phyloP scores from a whole-genome alignment of 2,888 invertebrate species.

The Drosophila ochracea region DNA sequence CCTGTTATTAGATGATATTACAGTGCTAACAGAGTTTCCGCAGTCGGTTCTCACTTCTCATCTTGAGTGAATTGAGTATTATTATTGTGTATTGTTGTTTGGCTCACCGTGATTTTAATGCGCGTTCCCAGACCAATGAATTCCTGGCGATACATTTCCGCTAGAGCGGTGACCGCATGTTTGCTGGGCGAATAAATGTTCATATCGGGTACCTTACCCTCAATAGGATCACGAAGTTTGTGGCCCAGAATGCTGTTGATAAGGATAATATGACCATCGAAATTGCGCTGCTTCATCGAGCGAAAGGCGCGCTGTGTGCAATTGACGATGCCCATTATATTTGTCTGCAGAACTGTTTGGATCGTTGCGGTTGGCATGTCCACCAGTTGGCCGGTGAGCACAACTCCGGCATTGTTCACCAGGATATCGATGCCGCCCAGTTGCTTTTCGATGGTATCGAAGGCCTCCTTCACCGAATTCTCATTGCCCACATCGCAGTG shows the following conservation, averaged over 20 bases:
- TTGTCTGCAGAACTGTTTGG: slow-evolving; percentile 85
- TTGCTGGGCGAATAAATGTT: slow-evolving; percentile 83
- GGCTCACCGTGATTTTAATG: slow-evolving; percentile 77
- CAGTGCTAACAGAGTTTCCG: not conserved
- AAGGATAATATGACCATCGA: slow-evolving; percentile 86
- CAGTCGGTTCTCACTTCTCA: too few species aligned
- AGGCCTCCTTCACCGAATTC: slow-evolving; percentile 86
- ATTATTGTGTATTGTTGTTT: too few species aligned
- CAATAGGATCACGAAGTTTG: slow-evolving; percentile 47
- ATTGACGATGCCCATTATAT: slow-evolving; percentile 85
- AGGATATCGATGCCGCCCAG: slow-evolving; percentile 87
- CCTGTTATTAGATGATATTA: not conserved
- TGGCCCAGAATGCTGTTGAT: slow-evolving; percentile 85
- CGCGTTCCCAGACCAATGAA: slow-evolving; percentile 79
- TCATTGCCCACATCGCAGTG: slow-evolving; percentile 87
- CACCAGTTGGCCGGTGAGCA: slow-evolving; percentile 63
- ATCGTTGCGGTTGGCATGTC: slow-evolving; percentile 57
- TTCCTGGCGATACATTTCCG: slow-evolving; percentile 83
- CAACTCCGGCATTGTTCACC: slow-evolving; percentile 87
- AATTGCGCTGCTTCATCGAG: slow-evolving; percentile 85
- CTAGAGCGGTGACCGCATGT: slow-evolving; percentile 83
- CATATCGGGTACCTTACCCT: slow-evolving; percentile 42
- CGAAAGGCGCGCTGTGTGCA: slow-evolving; percentile 86
- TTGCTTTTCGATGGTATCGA: slow-evolving; percentile 86
- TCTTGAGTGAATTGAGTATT: too few species aligned